A percentile compares a stretch with the other conserved stretches of the same genome.
phyloP scores from a whole-genome alignment of 2,888 invertebrate species.

The Andrena marginata region DNA sequence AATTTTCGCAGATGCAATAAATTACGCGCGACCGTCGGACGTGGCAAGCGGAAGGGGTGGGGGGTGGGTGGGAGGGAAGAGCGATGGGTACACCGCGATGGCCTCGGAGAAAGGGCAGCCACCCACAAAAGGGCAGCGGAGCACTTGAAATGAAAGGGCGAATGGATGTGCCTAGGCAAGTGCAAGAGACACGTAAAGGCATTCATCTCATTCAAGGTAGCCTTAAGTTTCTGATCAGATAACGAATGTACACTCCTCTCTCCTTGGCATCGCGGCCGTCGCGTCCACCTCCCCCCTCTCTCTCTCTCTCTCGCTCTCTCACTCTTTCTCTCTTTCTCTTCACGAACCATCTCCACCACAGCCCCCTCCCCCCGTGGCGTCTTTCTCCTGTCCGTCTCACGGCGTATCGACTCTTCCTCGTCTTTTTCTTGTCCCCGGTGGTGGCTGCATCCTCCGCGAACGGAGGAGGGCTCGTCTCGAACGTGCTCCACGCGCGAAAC shows the following conservation, averaged over 20 bases:
- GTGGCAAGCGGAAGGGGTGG: constrained; percentile 2
- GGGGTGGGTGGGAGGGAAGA: constrained; percentile 73
- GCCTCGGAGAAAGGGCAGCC: constrained; percentile 80
- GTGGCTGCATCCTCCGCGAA: constrained; percentile 25
- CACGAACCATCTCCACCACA: constrained; percentile 9
- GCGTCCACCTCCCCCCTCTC: constrained; percentile 28
- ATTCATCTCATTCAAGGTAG: constrained; percentile 84
- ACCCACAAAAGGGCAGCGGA: constrained; percentile 83
- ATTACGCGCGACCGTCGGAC: constrained; percentile 67
- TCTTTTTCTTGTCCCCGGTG: constrained; percentile 54
- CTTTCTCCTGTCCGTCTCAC: constrained; percentile 59
- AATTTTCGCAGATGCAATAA: constrained; percentile 81
- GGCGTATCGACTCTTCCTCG: constrained; percentile 54
- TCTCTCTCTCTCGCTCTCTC: constrained; percentile 20
- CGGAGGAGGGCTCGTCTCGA: constrained; percentile 37
- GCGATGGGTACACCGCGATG: constrained; percentile 71
- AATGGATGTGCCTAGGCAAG: constrained; percentile 84
- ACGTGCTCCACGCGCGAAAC: constrained; percentile 67
- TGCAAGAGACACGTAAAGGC: constrained; percentile 84
- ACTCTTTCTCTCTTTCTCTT: constrained; percentile 15
- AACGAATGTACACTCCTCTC: constrained; percentile 83
- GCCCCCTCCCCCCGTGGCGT: constrained; percentile 43
- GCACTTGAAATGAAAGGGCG: constrained; percentile 82
- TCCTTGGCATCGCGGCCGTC: constrained; percentile 59
- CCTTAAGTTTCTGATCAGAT: constrained; percentile 84